Percentiles rank a stretch among this genome's conserved stretches.
These are phyloP conservation scores for Rhynchophorus ferrugineus DNA, from an alignment of 1,140 invertebrate genomes.

Conservation along the genomic window DNA sequence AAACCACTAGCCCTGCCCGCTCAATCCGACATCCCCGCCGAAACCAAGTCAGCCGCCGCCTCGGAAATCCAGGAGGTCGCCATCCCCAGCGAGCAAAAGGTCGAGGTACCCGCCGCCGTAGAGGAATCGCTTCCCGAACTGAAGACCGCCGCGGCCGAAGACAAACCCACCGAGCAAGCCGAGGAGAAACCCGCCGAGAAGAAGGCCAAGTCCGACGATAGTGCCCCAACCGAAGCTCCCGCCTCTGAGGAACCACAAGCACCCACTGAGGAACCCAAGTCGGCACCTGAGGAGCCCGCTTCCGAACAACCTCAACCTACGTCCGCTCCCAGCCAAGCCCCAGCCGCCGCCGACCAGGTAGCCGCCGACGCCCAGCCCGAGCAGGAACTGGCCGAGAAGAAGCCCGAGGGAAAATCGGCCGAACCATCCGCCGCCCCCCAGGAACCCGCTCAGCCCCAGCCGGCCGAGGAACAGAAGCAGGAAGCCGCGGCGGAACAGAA, in stretches of 20 bases:
- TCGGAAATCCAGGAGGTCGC: slow-evolving; percentile 28
- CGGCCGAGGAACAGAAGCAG: background rate
- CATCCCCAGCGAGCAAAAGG: slow-evolving; percentile 31
- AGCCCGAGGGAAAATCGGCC: slow-evolving; percentile 19
- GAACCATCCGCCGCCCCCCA: slow-evolving; percentile 11
- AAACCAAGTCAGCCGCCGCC: slow-evolving; percentile 21
- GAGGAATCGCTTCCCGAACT: slow-evolving; percentile 33
- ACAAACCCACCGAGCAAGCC: slow-evolving; percentile 8
- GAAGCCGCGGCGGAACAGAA: slow-evolving; percentile 13
- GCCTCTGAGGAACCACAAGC: background rate
- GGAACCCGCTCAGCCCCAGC: slow-evolving; percentile 1
- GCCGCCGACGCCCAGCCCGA: slow-evolving; percentile 6
- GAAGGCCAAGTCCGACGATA: slow-evolving; percentile 31
- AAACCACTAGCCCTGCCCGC: slow-evolving; percentile 33
- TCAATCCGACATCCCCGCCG: slow-evolving; percentile 15
- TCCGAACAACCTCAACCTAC: slow-evolving; percentile 5
- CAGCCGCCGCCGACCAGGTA: slow-evolving; percentile 8
- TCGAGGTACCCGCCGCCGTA: slow-evolving; percentile 26
- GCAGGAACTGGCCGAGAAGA: slow-evolving; percentile 14
- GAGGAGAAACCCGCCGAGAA: slow-evolving; percentile 24
- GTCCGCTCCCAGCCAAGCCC: background rate
- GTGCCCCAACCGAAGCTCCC: background rate
- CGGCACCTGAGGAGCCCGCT: slow-evolving; percentile 11
- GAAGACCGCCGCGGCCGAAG: slow-evolving; percentile 12
- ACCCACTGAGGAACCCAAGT: slow-evolving; percentile 2